These are phyloP conservation scores for Phortica variegata DNA, from an alignment of 1,140 invertebrate species.

Conservation along the genomic window DNA sequence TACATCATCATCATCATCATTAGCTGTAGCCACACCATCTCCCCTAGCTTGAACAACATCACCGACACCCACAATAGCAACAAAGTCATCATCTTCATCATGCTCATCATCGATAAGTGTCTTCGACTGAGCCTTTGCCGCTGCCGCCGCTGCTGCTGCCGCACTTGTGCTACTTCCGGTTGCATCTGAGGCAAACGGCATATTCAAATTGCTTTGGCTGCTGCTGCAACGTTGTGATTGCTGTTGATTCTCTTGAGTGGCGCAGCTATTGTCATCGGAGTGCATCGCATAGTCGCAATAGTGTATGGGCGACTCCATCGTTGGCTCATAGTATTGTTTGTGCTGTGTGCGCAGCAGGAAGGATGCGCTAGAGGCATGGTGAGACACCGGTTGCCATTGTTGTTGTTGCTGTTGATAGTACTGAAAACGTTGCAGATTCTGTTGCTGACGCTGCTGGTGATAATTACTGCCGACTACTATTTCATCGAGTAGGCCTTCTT, in stretches of 20 bases:
- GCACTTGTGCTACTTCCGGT: background rate
- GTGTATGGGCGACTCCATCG: slow-evolving; percentile 44
- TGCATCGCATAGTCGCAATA: slow-evolving; percentile 46
- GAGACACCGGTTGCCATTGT: slow-evolving; percentile 3
- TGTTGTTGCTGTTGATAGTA: slow-evolving; percentile 35
- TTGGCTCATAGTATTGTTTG: slow-evolving; percentile 28
- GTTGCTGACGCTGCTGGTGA: slow-evolving; percentile 23
- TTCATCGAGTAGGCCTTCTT: slow-evolving; percentile 54
- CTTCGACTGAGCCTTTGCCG: too few relatives aligned
- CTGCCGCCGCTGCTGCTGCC: background rate
- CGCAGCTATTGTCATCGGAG: slow-evolving; percentile 42
- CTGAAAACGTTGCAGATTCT: slow-evolving; percentile 34
- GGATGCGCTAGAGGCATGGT: slow-evolving; percentile 19
- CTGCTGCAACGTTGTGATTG: slow-evolving; percentile 34
- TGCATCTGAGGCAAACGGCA: slow-evolving; percentile 26
- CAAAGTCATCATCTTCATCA: background rate
- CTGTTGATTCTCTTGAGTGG: slow-evolving; percentile 5
- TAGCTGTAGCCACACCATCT: background rate
- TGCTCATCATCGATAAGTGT: too few relatives aligned
- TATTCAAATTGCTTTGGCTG: slow-evolving; percentile 47
- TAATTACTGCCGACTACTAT: slow-evolving; percentile 42
- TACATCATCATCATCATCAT: background rate
- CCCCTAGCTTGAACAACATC: background rate
- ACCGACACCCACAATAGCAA: background rate
- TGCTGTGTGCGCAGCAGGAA: slow-evolving; percentile 18